These are phyloP conservation scores for Sylvilagus bachmani DNA, from an alignment of 2,113 vertebrate genomes.

Conservation along the genomic window DNA sequence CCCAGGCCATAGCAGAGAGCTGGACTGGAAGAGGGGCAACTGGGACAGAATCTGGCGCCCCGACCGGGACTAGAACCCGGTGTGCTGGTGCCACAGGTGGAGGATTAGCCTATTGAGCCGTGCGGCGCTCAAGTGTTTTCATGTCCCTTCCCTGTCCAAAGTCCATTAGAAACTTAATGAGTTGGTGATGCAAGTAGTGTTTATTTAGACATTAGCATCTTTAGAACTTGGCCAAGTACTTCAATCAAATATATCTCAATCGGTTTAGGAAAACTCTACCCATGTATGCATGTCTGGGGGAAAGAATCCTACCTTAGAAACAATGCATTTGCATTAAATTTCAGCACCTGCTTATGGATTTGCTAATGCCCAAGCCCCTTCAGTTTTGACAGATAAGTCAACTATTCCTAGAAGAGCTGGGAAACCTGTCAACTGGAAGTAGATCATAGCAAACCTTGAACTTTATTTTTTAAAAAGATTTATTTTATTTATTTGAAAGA, in stretches of 20 bases:
- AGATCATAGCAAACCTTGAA: not conserved
- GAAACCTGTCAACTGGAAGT: not conserved
- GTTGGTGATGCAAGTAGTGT: not conserved
- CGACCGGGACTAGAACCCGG: too few species aligned
- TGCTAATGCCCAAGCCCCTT: not conserved
- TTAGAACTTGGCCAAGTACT: not conserved
- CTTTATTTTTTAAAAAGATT: not conserved
- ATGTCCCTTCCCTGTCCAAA: not conserved
- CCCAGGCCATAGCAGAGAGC: too few species aligned
- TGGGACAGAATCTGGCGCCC: too few species aligned
- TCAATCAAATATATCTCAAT: not conserved
- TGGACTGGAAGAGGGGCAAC: too few species aligned
- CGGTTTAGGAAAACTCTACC: not conserved
- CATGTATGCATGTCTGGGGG: not conserved
- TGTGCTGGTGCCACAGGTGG: too few species aligned
- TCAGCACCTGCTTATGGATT: not conserved
- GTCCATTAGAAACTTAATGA: not conserved
- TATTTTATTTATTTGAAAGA: too few species aligned
- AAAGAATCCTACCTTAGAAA: slow-evolving; percentile 1
- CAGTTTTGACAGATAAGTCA: not conserved
- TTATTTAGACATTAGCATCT: slow-evolving; percentile 24
- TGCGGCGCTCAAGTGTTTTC: not conserved
- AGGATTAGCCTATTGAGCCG: too few species aligned
- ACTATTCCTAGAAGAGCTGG: not conserved
- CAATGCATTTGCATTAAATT: slow-evolving; percentile 42